Evolutionary conservation across 2,888 invertebrate species (phyloP), one percentile per base, ranked within the genome.

Genomic region (Silvanus unidentatus): DNA sequence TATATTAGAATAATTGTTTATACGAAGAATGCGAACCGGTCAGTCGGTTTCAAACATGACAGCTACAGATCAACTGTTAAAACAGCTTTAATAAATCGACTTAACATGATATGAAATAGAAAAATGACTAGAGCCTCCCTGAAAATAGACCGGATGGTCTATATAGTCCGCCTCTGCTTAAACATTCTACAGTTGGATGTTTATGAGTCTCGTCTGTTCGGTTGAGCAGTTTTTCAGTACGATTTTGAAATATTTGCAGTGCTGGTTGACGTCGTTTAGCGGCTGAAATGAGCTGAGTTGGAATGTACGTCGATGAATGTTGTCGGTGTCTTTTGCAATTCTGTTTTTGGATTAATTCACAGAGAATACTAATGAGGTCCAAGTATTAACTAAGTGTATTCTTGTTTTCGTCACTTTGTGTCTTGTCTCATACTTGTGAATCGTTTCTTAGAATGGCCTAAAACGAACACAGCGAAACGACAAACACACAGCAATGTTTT

Each of bases 271-370:
- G 66, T 68, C 67, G 68, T 68, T 69, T 68, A 68, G 65, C 67
- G 66, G 66, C 63, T 60, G 65, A 66, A 68, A 69, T 68, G 69
- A 65, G 64, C 64, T 54, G 60, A 59, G 54, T 49, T 61, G 67
- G 66, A 68, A 68, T 68, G 65, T 57, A 57, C 56, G 57, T 56
- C 62, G 61, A 59, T 60, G 63, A 65, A 65, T 62, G 64, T 56
- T 58, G 66, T 64, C 68, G 68, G 67, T 60, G 57, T 63, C 65
- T 65, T 70, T 68, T 65, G 63, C 64, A 59, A 63, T 63, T 62
- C 68, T 66, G 65, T 70, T 70, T 70, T 70, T 69, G 66, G 67
- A 69, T 70, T 69, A 70, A 70, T 70, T 69, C 69, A 63, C 65
- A 54, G 59, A 63, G 70, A 69, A 70, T 70, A 70, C 69, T 70